Evolutionary conservation across 2,797 vertebrate species (phyloP), one percentile per base, ranked within the genome.

Genomic region (Enteromius anoplus): DNA sequence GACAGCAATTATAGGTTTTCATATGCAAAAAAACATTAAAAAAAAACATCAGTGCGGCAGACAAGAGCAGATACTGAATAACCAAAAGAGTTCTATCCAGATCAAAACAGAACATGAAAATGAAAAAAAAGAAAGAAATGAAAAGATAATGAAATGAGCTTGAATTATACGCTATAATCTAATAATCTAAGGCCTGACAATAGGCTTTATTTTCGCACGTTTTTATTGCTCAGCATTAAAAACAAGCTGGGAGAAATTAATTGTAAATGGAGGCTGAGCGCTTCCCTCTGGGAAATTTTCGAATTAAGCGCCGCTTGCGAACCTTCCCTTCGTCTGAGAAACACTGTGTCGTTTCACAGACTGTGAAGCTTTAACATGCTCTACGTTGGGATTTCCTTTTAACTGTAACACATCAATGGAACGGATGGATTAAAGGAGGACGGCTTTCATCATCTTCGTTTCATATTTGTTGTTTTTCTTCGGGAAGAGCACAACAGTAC

Each of bases 1-100:
- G 69, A 81, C 81, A 65, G 87, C 83, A 88, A 88, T 88, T 88
- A 88, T 81, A 84, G 80, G 84, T 85, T 88, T 86, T 88, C 87
- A 88, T 88, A 88, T 88, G 85, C 87, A 86, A 86, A 86, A 86
- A 80, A 73, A 82, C 42, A 62, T 68, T 14, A 65, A 65, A 68
- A 17, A 75, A 37, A 82, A 78, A 82, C 68, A 76, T 81, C 82
- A 80, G 64, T 53, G 72, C 19, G 37, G 62, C 37, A 78, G 73
- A 72, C 53, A 45, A 86, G 71, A 81, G 66, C 72, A 75, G 75
- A 82, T 40, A 26, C 40, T 83, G 83, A 84, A 85, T 82, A 84
- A 79, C 62, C 75, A 80, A 79, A 73, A 87, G 86, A 85, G 83
- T 76, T 40, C 40, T 29, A 82, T 87, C 65, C 72, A 85, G 79